These are phyloP conservation scores for Phyto melanocephala DNA, from an alignment of 2,888 invertebrate genomes.

Conservation along the genomic window DNA sequence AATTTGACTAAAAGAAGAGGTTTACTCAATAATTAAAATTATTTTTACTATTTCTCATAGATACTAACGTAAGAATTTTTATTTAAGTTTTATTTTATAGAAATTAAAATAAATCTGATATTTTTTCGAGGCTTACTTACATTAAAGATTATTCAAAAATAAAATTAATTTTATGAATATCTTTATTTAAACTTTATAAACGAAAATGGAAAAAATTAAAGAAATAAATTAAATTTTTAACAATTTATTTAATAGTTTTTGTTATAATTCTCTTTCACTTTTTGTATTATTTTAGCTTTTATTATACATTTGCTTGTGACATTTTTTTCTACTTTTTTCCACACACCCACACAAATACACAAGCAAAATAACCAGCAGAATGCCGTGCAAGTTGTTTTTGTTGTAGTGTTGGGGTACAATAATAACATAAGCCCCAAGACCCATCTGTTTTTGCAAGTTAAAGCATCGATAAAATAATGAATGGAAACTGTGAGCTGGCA, in stretches of 20 bases:
- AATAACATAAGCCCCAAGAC: conserved; percentile 65
- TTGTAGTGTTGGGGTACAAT: background rate
- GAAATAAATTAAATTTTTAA: background rate
- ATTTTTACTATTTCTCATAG: too few species aligned
- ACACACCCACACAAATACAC: background rate
- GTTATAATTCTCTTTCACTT: conserved; percentile 21
- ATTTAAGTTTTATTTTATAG: too few species aligned
- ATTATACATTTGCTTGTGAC: conserved; percentile 6
- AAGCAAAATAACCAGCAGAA: too few species aligned
- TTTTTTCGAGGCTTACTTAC: too few species aligned
- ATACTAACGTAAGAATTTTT: too few species aligned
- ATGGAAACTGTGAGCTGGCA: conserved; percentile 64
- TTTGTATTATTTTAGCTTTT: background rate
- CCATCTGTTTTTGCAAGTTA: conserved; percentile 73
- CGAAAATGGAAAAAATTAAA: background rate
- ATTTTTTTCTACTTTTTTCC: background rate
- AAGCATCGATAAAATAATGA: conserved; percentile 75
- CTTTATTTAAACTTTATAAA: too few species aligned
- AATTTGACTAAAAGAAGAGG: too few species aligned
- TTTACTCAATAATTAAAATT: too few species aligned
- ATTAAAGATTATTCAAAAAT: too few species aligned
- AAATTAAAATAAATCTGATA: too few species aligned
- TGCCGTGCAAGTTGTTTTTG: too few species aligned
- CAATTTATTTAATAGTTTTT: background rate
- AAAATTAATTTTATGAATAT: too few species aligned